Base-by-base conservation (phyloP, 1,140 invertebrate genomes). In the Holcopasites calliopsidis region DNA sequence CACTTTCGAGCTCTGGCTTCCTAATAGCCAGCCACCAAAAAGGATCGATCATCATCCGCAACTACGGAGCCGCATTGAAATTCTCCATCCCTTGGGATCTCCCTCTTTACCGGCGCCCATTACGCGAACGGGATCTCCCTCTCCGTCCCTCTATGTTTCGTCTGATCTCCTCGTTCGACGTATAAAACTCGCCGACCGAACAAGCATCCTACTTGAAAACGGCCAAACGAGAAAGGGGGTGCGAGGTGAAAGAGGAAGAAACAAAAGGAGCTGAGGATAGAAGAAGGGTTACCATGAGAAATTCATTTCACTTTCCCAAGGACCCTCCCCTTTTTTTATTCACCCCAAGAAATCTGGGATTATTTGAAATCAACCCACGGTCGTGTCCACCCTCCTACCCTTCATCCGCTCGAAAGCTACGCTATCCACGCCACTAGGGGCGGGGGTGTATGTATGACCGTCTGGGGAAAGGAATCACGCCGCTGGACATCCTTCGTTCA, bases 301-400 rank as follows among this genome's bases (percentile, higher is more conserved):
- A 86, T 85, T 85, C 82, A 80, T 85, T 86, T 85, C 85, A 84
- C 79, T 85, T 86, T 86, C 79, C 57, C 21, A 3, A 23, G 55
- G 11, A 42, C 16, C 38, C 26, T 31, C 33, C 57, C 78, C n/a
- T 23, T 69, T 84, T 80, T 77, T 78, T 85, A 83, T 85, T 85
- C 72, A 74, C 77, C 76, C 74, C 11, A 55, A 62, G 79, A 85
- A 85, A 84, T 83, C 80, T 62, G 49, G 75, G 72, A 84, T 85
- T 79, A 82, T 85, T 84, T 84, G 80, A 83, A 85, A 86, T 86
- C 84, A 83, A 86, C 75, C 65, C 85, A 85, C 82, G 71, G 40
- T 18, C 66, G 28, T 62, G 54, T 57, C 76, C 54, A 49, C 26
- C 35, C 57, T 50, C 50, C 47, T 33, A 23, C 31, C 33, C 47